Evolutionary conservation across 2,797 vertebrate species (phyloP).

Genomic region (Lateolabrax maculatus): DNA sequence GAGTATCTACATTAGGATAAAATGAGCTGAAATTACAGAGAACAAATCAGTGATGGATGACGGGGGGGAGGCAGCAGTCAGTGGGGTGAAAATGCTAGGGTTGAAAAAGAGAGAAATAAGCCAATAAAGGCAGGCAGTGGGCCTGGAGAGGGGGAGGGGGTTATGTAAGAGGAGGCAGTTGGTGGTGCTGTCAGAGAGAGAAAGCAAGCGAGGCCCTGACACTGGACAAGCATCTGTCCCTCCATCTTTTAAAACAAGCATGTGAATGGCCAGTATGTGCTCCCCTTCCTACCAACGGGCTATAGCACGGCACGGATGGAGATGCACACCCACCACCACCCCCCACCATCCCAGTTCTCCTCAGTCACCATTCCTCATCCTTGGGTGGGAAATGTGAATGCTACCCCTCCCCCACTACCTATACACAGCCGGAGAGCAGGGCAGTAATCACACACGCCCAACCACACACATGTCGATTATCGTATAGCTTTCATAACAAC

Average conservation of each 20-base stretch:
- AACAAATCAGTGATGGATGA: conserved; percentile 30
- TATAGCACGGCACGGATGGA: conserved; percentile 32
- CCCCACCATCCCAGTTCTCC: conserved; percentile 40
- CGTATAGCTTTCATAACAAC: conserved; percentile 47
- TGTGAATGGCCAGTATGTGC: conserved; percentile 41
- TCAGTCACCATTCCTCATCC: conserved; percentile 74
- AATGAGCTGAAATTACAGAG: conserved; percentile 20
- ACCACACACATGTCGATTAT: conserved; percentile 32
- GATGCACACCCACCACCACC: conserved; percentile 39
- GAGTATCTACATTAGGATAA: background rate
- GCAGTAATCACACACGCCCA: conserved; percentile 66
- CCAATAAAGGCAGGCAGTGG: conserved; percentile 79
- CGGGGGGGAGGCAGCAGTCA: conserved; percentile 41
- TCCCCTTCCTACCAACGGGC: conserved; percentile 40
- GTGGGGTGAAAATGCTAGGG: conserved; percentile 77
- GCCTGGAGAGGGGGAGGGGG: conserved; percentile 79
- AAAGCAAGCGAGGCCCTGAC: conserved; percentile 71
- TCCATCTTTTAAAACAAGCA: conserved; percentile 57
- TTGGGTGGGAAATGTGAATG: conserved; percentile 71
- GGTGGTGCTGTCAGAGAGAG: conserved; percentile 80
- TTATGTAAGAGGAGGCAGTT: conserved; percentile 88
- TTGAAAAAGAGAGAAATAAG: conserved; percentile 82
- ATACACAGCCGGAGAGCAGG: conserved; percentile 58
- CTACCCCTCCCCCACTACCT: conserved; percentile 74
- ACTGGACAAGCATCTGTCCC: conserved; percentile 81